Conservation (phyloP, 2,888 invertebrate genomes). For the Antheraea assamensis region DNA sequence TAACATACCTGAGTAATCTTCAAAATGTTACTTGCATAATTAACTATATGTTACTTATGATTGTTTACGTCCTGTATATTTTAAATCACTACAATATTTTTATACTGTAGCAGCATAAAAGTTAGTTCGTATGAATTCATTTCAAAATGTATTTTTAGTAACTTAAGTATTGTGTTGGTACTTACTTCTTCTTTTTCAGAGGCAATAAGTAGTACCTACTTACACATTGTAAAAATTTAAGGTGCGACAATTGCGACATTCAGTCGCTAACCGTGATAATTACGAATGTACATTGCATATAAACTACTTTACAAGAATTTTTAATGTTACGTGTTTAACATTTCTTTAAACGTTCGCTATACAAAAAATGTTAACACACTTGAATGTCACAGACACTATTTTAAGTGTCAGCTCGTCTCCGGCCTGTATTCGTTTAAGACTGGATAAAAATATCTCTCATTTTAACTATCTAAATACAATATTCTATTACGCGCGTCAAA, state of each 20-base stretch:
- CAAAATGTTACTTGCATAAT: no score
- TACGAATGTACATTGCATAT: constrained; percentile 6
- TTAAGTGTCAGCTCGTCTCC: neutral
- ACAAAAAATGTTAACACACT: neutral
- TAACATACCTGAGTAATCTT: no score
- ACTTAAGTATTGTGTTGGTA: neutral
- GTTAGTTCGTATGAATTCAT: neutral
- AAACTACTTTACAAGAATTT: constrained; percentile 2
- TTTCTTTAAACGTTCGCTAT: neutral
- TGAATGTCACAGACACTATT: constrained; percentile 9
- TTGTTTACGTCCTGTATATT: no score
- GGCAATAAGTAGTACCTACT: neutral
- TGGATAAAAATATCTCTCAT: neutral
- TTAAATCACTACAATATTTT: no score
- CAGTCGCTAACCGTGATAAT: neutral
- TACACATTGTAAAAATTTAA: constrained; percentile 1
- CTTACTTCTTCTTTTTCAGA: neutral
- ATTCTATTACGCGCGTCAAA: neutral
- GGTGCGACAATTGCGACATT: constrained; percentile 6
- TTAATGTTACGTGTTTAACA: constrained; percentile 3
- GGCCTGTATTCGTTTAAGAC: neutral
- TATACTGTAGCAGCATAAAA: neutral
- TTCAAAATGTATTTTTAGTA: neutral
- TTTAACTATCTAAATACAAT: neutral
- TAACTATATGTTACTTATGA: no score